Conservation (phyloP, 1,140 invertebrate species). For the Danaus melanippus region DNA sequence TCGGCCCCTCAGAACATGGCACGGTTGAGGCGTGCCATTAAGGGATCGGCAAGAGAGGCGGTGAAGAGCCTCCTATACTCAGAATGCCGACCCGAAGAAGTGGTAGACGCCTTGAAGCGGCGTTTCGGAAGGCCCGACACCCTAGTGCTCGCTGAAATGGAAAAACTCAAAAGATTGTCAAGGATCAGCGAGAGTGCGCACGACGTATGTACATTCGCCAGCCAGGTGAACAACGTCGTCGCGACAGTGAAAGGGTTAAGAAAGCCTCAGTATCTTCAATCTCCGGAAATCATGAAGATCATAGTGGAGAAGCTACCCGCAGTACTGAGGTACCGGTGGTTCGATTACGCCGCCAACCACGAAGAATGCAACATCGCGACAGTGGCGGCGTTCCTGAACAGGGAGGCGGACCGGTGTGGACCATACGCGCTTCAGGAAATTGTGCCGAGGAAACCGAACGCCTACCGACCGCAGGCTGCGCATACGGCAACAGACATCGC, state of each 20-base stretch:
- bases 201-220: constrained; percentile 9
- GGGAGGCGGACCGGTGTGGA: no score
- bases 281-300: constrained; percentile 8
- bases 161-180: not conserved
- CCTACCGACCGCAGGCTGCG: no score
- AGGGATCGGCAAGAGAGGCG: constrained; percentile 3
- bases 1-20: constrained; percentile 10
- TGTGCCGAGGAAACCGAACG: no score
- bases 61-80: constrained; percentile 15
- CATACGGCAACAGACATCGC: no score
- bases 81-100: constrained; percentile 4
- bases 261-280: constrained; percentile 12
- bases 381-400: no score
- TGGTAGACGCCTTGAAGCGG: constrained; percentile 6
- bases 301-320: constrained; percentile 9
- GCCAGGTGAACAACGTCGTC: constrained; percentile 13
- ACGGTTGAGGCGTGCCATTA: constrained; percentile 2
- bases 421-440: no score
- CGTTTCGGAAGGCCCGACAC: not conserved
- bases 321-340: constrained; percentile 8
- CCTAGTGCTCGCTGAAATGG: constrained; percentile 5
- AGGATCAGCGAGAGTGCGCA: constrained; percentile 2
- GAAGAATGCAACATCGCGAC: no score
- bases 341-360: not conserved
- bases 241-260: constrained; percentile 13